Evolutionary conservation across 2,113 vertebrate species (phyloP).

Genomic region (Trinectes maculatus): DNA sequence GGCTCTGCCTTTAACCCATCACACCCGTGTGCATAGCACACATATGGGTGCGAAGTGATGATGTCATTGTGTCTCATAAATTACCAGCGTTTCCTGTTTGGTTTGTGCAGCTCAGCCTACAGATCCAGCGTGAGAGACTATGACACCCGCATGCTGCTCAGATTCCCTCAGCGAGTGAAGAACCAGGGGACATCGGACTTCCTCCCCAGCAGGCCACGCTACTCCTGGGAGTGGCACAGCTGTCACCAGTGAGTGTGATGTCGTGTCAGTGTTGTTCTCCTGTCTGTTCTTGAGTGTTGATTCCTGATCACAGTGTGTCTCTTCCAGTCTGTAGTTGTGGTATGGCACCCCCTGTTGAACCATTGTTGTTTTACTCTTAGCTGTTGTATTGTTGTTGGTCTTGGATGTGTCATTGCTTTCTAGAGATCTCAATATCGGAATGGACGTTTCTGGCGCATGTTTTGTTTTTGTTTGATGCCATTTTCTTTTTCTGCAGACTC

Average conservation of each 20-base stretch:
- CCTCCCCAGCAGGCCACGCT: constrained; percentile 93
- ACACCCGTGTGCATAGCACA: no score
- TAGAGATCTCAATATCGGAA: constrained; percentile 6
- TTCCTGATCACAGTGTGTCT: neutral
- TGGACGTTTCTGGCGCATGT: neutral
- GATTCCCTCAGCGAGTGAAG: constrained; percentile 97
- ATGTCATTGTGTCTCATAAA: constrained; percentile 33
- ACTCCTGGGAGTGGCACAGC: constrained; percentile 99
- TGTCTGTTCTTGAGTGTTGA: neutral
- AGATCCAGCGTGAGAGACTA: constrained; percentile 88
- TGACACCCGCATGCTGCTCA: constrained; percentile 93
- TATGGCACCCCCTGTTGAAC: constrained; percentile 51
- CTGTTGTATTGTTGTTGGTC: neutral
- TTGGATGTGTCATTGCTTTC: no score
- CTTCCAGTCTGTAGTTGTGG: constrained; percentile 12
- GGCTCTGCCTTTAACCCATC: no score
- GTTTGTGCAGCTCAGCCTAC: constrained; percentile 72
- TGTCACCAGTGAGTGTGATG: constrained; percentile 95
- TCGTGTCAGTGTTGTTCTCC: constrained; percentile 20
- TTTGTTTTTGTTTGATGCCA: neutral
- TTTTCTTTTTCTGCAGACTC: constrained; percentile 7
- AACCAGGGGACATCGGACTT: constrained; percentile 99
- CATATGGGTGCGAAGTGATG: no score
- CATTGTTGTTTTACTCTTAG: constrained; percentile 30
- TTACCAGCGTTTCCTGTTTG: no score